Evolutionary conservation across 2,113 vertebrate species (phyloP).

Genomic region (Thomomys bottae): DNA sequence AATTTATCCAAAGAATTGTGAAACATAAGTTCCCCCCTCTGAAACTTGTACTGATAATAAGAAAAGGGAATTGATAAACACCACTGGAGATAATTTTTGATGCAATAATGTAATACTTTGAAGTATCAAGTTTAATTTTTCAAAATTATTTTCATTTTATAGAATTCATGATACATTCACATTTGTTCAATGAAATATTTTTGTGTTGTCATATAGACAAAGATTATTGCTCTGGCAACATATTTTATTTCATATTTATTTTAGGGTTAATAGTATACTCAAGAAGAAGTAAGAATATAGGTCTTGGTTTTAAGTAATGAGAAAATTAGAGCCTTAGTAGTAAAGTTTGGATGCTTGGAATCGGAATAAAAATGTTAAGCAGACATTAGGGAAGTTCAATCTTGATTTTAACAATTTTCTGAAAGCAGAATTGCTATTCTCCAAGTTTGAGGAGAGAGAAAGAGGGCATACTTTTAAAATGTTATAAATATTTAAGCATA

Average conservation of each 20-base stretch:
- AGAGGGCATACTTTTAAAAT: not conserved
- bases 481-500: not conserved
- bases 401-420: not conserved
- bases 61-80: not conserved
- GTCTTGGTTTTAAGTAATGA: not conserved
- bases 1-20: not conserved
- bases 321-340: not conserved
- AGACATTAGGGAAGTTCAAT: not conserved
- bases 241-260: not conserved
- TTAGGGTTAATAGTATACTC: not conserved
- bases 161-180: not conserved
- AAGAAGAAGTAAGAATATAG: not conserved
- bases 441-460: not conserved
- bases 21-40: not conserved
- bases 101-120: conserved; percentile 6
- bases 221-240: not conserved
- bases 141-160: not conserved
- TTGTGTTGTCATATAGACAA: not conserved
- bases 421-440: not conserved
- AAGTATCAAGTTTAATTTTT: conserved; percentile 4
- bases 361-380: not conserved
- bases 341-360: not conserved
- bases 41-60: not conserved
- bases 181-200: conserved; percentile 16
- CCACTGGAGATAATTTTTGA: not conserved